phyloP scores from a whole-genome alignment of 2,888 invertebrate species.

The Cetonia aurata region DNA sequence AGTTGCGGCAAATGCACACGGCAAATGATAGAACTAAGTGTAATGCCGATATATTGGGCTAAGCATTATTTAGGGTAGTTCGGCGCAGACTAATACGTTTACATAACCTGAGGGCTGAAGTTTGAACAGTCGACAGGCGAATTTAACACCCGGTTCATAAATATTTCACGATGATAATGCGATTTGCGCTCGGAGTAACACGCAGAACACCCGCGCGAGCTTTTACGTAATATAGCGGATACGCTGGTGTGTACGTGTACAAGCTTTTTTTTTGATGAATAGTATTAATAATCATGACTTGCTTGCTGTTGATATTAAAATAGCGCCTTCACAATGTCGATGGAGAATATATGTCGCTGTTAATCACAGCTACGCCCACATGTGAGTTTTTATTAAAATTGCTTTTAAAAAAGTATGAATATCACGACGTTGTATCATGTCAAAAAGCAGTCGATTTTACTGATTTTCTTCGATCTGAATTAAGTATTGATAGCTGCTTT shows the following conservation, averaged over 20 bases:
- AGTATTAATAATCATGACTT: too few relatives aligned
- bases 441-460: too few relatives aligned
- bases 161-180: conserved; percentile 36
- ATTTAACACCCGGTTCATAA: conserved; percentile 34
- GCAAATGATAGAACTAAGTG: conserved; percentile 38
- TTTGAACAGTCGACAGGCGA: conserved; percentile 37
- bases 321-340: too few relatives aligned
- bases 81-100: conserved; percentile 34
- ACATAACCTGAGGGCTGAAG: conserved; percentile 31
- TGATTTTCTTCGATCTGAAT: too few relatives aligned
- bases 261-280: background rate
- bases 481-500: too few relatives aligned
- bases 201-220: background rate
- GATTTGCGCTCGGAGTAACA: conserved; percentile 25
- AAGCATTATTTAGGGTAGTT: conserved; percentile 39
- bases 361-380: too few relatives aligned
- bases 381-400: too few relatives aligned
- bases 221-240: background rate
- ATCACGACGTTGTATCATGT: too few relatives aligned
- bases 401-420: too few relatives aligned
- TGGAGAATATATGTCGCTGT: too few relatives aligned
- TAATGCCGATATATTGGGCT: conserved; percentile 40
- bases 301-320: too few relatives aligned
- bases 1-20: conserved; percentile 27
- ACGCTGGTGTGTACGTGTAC: background rate